A percentile compares a stretch with the other conserved stretches of the same genome.
These are phyloP conservation scores for Spea hammondii DNA, from an alignment of 2,797 vertebrate genomes.

Conservation along the genomic window DNA sequence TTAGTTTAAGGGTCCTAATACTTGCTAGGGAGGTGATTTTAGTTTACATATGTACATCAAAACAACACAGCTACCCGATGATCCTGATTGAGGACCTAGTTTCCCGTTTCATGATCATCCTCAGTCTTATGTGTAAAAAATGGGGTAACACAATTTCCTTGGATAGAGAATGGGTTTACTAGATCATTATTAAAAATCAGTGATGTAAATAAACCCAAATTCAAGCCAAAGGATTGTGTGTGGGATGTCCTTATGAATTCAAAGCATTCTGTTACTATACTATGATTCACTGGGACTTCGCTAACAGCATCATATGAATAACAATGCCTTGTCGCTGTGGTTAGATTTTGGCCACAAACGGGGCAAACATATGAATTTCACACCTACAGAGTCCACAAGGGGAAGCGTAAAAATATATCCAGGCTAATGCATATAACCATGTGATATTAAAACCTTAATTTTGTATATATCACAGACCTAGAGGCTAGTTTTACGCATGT, in stretches of 20 bases:
- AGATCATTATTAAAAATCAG: slow-evolving; percentile 11
- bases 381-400: slow-evolving; percentile 29
- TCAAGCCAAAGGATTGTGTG: slow-evolving; percentile 30
- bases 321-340: slow-evolving; percentile 7
- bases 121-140: too few relatives aligned
- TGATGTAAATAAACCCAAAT: slow-evolving; percentile 9
- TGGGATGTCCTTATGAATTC: slow-evolving; percentile 36
- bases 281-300: slow-evolving; percentile 38
- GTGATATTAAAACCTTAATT: neutral
- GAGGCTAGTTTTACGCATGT: too few relatives aligned
- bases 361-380: slow-evolving; percentile 30
- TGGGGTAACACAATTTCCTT: neutral
- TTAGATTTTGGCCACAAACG: slow-evolving; percentile 40
- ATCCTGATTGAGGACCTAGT: too few relatives aligned
- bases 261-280: slow-evolving; percentile 36
- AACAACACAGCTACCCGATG: too few relatives aligned
- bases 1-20: too few relatives aligned
- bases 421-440: neutral
- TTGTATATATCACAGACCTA: too few relatives aligned
- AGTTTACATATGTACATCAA: too few relatives aligned
- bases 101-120: too few relatives aligned
- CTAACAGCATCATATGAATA: slow-evolving; percentile 33
- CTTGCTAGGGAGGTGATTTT: too few relatives aligned
- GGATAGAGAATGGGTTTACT: slow-evolving; percentile 18
- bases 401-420: neutral